A percentile compares a stretch with the other conserved stretches of the same genome.
Conservation (phyloP, 1,140 invertebrate species). For the Drosophila takahashii region DNA sequence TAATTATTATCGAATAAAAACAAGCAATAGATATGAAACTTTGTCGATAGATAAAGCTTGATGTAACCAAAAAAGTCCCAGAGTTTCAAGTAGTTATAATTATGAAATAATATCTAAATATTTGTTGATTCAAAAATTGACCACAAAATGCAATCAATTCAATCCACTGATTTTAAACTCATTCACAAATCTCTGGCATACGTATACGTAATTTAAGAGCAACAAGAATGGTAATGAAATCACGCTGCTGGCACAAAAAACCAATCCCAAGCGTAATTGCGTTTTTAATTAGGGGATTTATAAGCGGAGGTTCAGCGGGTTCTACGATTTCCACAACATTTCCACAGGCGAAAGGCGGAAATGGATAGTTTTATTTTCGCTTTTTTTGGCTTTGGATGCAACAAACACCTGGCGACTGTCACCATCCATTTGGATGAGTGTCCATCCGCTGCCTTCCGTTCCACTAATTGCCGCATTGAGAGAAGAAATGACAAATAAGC, state of each 20-base stretch:
- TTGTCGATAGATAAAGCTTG: background rate
- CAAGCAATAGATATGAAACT: background rate
- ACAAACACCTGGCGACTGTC: constrained; percentile 37
- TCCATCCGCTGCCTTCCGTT: constrained; percentile 26
- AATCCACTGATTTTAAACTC: constrained; percentile 2
- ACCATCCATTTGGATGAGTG: constrained; percentile 38
- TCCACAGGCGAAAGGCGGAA: constrained; percentile 40
- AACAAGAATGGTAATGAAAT: constrained; percentile 37
- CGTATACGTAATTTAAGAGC: too few species aligned
- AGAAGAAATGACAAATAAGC: constrained; percentile 1
- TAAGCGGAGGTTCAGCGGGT: constrained; percentile 41
- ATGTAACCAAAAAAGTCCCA: background rate
- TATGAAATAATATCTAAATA: background rate
- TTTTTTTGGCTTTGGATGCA: constrained; percentile 19
- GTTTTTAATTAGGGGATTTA: constrained; percentile 64
- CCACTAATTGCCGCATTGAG: constrained; percentile 15
- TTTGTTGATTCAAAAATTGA: background rate
- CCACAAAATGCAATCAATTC: too few species aligned
- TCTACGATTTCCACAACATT: constrained; percentile 2
- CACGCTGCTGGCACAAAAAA: constrained; percentile 7
- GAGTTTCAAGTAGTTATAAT: too few species aligned
- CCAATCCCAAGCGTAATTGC: constrained; percentile 40
- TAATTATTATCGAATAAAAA: background rate
- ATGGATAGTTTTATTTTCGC: background rate
- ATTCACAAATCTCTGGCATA: background rate